A percentile compares a stretch with the other conserved stretches of the same genome.
These are phyloP conservation scores for Ectropis grisescens DNA, from an alignment of 1,140 invertebrate genomes.

Conservation along the genomic window DNA sequence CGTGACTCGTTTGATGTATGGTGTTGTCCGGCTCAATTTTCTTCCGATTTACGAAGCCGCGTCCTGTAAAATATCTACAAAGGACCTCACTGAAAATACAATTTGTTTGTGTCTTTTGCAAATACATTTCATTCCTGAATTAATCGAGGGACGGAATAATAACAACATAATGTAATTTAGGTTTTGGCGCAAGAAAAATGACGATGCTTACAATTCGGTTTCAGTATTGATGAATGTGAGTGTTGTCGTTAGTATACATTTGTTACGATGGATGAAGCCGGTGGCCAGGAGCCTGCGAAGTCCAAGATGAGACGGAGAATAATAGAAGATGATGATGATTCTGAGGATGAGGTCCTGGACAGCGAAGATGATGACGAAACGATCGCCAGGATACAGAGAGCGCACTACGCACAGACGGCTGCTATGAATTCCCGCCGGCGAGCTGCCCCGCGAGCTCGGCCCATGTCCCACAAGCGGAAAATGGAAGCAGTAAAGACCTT, in stretches of 20 bases:
- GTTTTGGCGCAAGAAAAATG: background rate
- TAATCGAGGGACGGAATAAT: too few relatives aligned
- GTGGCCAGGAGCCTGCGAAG: constrained; percentile 32
- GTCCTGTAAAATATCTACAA: constrained; percentile 41
- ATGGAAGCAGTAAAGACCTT: constrained; percentile 64
- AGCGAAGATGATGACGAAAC: constrained; percentile 63
- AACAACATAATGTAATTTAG: too few relatives aligned
- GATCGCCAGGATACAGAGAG: constrained; percentile 54
- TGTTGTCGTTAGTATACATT: background rate
- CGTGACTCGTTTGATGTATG: constrained; percentile 31
- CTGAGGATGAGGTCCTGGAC: constrained; percentile 47
- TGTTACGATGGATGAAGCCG: constrained; percentile 44
- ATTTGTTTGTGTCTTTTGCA: constrained; percentile 18
- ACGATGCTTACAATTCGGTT: constrained; percentile 1
- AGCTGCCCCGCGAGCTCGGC: constrained; percentile 30
- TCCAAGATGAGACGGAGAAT: constrained; percentile 39
- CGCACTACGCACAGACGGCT: constrained; percentile 53
- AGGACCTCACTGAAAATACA: constrained; percentile 26
- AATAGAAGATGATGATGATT: constrained; percentile 39
- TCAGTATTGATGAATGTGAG: constrained; percentile 7
- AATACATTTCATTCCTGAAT: too few relatives aligned
- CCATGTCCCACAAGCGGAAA: constrained; percentile 61
- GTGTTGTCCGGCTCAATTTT: constrained; percentile 42
- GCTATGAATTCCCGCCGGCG: constrained; percentile 50
- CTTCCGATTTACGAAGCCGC: constrained; percentile 29